Evolutionary conservation across 2,113 vertebrate genomes (phyloP).

Genomic region (Tapirus terrestris): DNA sequence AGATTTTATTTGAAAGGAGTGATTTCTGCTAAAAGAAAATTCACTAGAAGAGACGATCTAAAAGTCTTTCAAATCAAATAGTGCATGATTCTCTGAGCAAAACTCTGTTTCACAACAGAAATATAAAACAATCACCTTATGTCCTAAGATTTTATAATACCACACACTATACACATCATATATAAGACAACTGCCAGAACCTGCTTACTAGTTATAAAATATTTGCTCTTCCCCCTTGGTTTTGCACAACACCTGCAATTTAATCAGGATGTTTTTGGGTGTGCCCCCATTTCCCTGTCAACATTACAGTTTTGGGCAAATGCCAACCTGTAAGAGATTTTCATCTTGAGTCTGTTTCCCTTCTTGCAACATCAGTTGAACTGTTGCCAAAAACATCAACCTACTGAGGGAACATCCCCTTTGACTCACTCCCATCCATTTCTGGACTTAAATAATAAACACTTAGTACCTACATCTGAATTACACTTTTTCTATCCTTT

Average conservation of each 20-base stretch:
- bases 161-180: background rate
- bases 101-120: conserved; percentile 11
- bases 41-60: background rate
- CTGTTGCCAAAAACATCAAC: conserved; percentile 83
- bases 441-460: conserved; percentile 78
- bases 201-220: conserved; percentile 56
- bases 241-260: conserved; percentile 80
- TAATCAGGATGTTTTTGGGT: conserved; percentile 80
- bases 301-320: conserved; percentile 75
- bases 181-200: conserved; percentile 3
- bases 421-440: conserved; percentile 78
- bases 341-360: conserved; percentile 83
- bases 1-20: conserved; percentile 26
- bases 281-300: conserved; percentile 80
- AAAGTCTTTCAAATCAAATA: conserved; percentile 9
- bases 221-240: conserved; percentile 67
- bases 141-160: background rate
- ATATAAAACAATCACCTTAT: background rate
- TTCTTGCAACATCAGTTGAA: conserved; percentile 83
- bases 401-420: conserved; percentile 75
- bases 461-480: conserved; percentile 18
- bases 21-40: conserved; percentile 29
- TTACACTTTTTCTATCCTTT: background rate
- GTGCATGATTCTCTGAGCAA: background rate
- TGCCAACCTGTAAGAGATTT: conserved; percentile 84